These are phyloP conservation scores for Phaenicophaeus curvirostris DNA, from an alignment of 2,797 vertebrate species.

Conservation along the genomic window DNA sequence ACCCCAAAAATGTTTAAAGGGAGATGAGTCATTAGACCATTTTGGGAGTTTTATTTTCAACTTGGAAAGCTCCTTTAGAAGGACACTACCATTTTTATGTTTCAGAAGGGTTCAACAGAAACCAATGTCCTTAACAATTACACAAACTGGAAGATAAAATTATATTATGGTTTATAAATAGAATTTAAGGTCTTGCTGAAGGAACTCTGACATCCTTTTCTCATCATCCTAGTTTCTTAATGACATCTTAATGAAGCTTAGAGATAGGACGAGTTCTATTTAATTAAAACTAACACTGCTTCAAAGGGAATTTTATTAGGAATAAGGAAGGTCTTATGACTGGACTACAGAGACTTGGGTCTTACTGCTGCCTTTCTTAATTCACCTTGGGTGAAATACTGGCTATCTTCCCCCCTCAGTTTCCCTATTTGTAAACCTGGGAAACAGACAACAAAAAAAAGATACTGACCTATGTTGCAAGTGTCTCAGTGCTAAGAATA, in stretches of 20 bases:
- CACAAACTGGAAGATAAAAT: slow-evolving; percentile 1
- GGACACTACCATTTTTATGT: rapidly evolving
- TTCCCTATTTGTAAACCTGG: neutral
- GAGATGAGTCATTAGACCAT: neutral
- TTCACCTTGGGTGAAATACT: neutral
- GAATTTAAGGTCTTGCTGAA: neutral
- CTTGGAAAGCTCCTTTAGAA: neutral
- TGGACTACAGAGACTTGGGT: neutral
- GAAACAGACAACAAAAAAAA: neutral
- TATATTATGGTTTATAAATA: neutral
- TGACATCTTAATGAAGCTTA: slow-evolving; percentile 9
- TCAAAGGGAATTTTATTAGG: slow-evolving; percentile 19
- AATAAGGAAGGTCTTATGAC: neutral
- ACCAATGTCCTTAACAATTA: neutral
- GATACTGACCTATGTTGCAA: neutral
- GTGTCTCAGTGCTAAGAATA: neutral
- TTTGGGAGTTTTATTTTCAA: neutral
- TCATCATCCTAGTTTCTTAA: slow-evolving; percentile 14
- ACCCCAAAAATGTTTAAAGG: neutral
- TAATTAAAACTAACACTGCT: neutral
- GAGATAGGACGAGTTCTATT: neutral
- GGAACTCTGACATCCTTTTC: neutral
- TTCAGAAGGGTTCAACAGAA: neutral
- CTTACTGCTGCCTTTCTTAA: neutral
- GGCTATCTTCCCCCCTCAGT: neutral